phyloP scores from a whole-genome alignment of 1,140 invertebrate species.

The Habropoda laboriosa region DNA sequence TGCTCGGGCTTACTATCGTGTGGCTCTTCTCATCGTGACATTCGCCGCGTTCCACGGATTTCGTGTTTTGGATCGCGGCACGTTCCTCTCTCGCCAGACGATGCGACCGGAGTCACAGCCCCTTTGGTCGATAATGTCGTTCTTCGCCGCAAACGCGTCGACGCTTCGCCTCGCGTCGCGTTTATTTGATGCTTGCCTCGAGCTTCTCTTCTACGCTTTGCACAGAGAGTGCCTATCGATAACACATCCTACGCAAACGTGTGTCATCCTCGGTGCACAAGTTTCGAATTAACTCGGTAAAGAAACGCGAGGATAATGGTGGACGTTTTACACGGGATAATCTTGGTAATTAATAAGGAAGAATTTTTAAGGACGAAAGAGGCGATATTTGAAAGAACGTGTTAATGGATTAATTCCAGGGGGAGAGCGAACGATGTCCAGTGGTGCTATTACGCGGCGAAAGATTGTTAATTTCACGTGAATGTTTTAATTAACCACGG shows the following conservation, averaged over 20 bases:
- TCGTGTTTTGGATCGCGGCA: conserved; percentile 8
- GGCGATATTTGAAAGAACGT: neutral
- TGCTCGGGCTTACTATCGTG: too few species aligned
- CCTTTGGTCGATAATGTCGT: neutral
- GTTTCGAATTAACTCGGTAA: too few species aligned
- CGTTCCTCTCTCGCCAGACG: neutral
- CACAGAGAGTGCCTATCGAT: neutral
- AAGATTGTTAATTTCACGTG: conserved; percentile 33
- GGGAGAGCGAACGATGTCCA: neutral
- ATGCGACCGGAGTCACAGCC: neutral
- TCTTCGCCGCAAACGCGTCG: neutral
- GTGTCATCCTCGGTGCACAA: too few species aligned
- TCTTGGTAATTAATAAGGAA: conserved; percentile 6
- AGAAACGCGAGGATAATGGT: too few species aligned
- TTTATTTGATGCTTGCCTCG: neutral
- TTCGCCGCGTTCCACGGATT: conserved; percentile 23
- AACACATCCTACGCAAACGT: too few species aligned
- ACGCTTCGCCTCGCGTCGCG: neutral
- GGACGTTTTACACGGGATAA: neutral
- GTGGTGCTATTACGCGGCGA: neutral
- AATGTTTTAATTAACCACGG: conserved; percentile 44
- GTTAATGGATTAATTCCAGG: neutral
- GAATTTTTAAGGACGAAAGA: neutral
- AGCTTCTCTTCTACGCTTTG: neutral
- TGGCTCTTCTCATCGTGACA: conserved; percentile 11